Evolutionary conservation across 2,113 vertebrate species (phyloP), one percentile per base, ranked within the genome.

Genomic region (Mus spicilegus): DNA sequence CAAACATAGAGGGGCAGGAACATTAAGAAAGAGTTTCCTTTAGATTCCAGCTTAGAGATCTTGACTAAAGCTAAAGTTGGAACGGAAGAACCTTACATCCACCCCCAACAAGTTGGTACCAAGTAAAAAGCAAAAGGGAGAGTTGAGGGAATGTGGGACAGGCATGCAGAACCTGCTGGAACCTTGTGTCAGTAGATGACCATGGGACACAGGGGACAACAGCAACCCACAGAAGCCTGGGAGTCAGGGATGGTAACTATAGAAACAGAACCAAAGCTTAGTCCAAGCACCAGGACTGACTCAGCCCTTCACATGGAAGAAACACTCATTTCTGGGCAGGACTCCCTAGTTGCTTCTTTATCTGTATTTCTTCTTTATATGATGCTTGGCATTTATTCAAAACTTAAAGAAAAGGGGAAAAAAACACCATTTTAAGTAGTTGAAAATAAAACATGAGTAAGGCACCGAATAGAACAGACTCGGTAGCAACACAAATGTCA

Each of bases 341-440:
- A 75, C 61, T 87, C 46, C n/a, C n/a, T 75, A 30, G 39, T 95
- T 67, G 14, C 26, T 26, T 90, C 81, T 75, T 93, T 87, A 19
- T 70, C 80, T 87, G 2, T 92, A n/a, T 80, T 78, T 30, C 67
- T 96, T 77, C 51, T 70, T 16, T 9, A 84, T 33, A 63, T 76
- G 51, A 76, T 33, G 1, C 56, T 92, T 85, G 63, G 14, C 24
- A 61, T 67, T 87, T 76, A 90, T 75, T 80, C 7, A 90, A 93
- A 96, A 90, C 67, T 33, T 72, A 80, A 7, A 84, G 80, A 16
- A 89, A 85, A 90, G 58, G 58, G 58, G n/a, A 51, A 51, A 87
- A 87, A 13, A 54, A 54, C 22, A 82, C 16, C 54, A 58, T 54
- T 84, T 88, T 77, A 91, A 94, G 39, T 30, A 51, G 39, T 70